phyloP scores from a whole-genome alignment of 2,888 invertebrate genomes.

The Blastobasis adustella region DNA sequence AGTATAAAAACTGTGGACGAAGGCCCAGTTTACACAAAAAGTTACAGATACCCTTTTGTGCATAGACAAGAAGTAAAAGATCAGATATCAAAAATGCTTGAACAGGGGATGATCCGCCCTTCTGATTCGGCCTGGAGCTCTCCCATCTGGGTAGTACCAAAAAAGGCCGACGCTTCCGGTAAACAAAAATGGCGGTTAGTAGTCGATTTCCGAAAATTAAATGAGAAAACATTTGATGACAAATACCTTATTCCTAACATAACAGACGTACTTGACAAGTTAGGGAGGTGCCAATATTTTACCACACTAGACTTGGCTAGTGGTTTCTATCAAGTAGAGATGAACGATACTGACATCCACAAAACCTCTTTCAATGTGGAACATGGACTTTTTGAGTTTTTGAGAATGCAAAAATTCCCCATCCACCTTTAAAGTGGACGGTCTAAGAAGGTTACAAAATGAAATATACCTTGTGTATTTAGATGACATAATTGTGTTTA shows the following conservation, averaged over 20 bases:
- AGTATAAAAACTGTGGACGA: conserved; percentile 6
- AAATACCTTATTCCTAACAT: conserved; percentile 10
- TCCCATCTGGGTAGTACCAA: too few species aligned
- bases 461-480: not conserved
- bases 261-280: conserved; percentile 8
- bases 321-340: not conserved
- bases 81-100: conserved; percentile 13
- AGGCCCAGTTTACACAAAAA: conserved; percentile 6
- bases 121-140: too few species aligned
- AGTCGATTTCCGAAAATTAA: conserved; percentile 1
- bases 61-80: conserved; percentile 8
- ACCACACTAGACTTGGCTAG: conserved; percentile 7
- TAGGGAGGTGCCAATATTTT: conserved; percentile 8
- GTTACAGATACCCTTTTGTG: conserved; percentile 6
- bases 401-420: not conserved
- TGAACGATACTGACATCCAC: conserved; percentile 6
- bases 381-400: conserved; percentile 2
- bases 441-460: not conserved
- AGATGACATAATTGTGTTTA: not conserved
- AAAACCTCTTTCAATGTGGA: conserved; percentile 20
- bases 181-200: conserved; percentile 6
- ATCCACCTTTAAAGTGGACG: not conserved
- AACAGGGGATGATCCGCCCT: conserved; percentile 6
- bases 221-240: conserved; percentile 2
- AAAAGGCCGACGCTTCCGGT: not conserved